phyloP scores from a whole-genome alignment of 2,113 vertebrate species.

The Indri indri region DNA sequence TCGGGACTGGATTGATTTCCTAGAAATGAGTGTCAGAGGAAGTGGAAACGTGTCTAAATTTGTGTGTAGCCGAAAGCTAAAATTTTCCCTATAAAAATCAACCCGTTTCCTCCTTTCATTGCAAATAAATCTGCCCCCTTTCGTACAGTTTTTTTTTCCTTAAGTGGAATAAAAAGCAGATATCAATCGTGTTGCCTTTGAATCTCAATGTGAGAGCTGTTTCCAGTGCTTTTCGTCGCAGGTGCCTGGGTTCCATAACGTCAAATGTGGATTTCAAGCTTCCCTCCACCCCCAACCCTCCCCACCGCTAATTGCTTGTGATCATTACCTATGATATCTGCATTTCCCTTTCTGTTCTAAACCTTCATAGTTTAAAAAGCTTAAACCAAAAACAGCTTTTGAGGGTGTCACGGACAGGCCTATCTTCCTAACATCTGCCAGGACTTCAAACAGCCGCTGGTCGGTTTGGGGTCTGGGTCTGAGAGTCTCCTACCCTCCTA shows the following conservation, averaged over 20 bases:
- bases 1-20: conserved; percentile 11
- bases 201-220: neutral
- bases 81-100: neutral
- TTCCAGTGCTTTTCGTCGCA: neutral
- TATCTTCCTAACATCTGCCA: neutral
- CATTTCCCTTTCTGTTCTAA: neutral
- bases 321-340: neutral
- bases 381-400: neutral
- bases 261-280: neutral
- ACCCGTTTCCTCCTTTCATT: neutral
- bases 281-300: too few relatives aligned
- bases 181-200: neutral
- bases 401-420: neutral
- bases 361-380: neutral
- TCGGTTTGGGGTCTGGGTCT: neutral
- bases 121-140: neutral
- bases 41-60: conserved; percentile 41
- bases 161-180: neutral
- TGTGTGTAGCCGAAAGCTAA: neutral
- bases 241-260: neutral
- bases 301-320: neutral
- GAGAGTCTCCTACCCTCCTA: neutral
- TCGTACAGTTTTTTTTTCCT: neutral
- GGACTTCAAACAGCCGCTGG: neutral
- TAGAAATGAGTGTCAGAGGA: conserved; percentile 23